Conservation (phyloP, 2,113 vertebrate species). For the Percopsis transmontana region DNA sequence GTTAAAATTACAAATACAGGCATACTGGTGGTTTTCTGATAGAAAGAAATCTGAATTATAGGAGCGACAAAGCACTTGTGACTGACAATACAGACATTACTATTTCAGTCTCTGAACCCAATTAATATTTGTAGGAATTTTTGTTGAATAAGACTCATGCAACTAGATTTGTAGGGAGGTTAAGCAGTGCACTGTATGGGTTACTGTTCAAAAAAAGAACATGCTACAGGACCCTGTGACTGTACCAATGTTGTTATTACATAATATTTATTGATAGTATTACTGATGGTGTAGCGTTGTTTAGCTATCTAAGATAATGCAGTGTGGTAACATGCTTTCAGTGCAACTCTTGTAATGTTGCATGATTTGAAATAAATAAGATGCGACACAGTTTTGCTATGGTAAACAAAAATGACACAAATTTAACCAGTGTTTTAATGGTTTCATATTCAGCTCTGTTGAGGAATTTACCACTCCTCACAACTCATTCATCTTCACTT, state of each 20-base stretch:
- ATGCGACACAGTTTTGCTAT: constrained; percentile 13
- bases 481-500: constrained; percentile 53
- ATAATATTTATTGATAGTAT: neutral
- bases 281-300: constrained; percentile 8
- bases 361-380: constrained; percentile 18
- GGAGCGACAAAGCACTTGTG: no score
- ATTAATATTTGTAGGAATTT: no score
- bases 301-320: constrained; percentile 12
- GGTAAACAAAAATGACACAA: constrained; percentile 14
- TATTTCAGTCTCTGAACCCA: no score
- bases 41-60: no score
- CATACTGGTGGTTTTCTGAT: no score
- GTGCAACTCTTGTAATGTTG: constrained; percentile 6
- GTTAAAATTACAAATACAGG: no score
- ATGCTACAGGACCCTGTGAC: neutral
- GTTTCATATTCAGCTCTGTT: constrained; percentile 63
- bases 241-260: no score
- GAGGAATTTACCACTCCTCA: constrained; percentile 49
- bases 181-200: constrained; percentile 5
- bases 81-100: no score
- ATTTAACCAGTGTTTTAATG: constrained; percentile 67
- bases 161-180: neutral
- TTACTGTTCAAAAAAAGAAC: neutral
- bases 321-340: constrained; percentile 3
- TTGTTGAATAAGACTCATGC: no score